phyloP scores from a whole-genome alignment of 2,888 invertebrate genomes.

The Apantesis nais region DNA sequence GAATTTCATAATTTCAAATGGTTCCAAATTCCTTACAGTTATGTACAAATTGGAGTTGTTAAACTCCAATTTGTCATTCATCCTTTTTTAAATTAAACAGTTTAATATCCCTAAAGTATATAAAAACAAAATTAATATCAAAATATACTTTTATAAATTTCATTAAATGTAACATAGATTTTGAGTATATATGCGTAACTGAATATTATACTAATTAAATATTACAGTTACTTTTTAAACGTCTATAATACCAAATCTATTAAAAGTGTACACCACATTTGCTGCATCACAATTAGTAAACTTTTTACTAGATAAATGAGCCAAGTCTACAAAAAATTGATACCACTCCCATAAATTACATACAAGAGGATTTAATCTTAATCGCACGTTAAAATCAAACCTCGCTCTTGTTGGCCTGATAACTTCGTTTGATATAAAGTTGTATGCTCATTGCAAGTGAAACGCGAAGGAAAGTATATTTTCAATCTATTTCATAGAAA shows the following conservation, averaged over 20 bases:
- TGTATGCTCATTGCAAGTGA: neutral
- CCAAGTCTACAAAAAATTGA: constrained; percentile 41
- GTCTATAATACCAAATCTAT: neutral
- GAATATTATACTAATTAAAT: neutral
- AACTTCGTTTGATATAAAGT: constrained; percentile 27
- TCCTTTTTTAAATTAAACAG: too few species aligned
- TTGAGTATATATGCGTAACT: too few species aligned
- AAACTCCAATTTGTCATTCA: too few species aligned
- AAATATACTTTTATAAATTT: too few species aligned
- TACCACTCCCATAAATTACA: constrained; percentile 49
- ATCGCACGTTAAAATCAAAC: constrained; percentile 40
- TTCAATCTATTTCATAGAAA: neutral
- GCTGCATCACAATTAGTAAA: neutral
- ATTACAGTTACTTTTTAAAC: neutral
- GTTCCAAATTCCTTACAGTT: too few species aligned
- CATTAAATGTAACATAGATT: too few species aligned
- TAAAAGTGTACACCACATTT: neutral
- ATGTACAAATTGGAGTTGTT: too few species aligned
- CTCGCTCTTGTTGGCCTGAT: constrained; percentile 47
- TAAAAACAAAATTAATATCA: too few species aligned
- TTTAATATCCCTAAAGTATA: too few species aligned
- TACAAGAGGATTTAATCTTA: constrained; percentile 56
- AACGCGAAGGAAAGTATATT: neutral
- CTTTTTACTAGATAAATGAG: constrained; percentile 7
- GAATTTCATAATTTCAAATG: too few species aligned